Evolutionary conservation across 2,113 vertebrate species (phyloP).

Genomic region (Coreoperca whiteheadi): DNA sequence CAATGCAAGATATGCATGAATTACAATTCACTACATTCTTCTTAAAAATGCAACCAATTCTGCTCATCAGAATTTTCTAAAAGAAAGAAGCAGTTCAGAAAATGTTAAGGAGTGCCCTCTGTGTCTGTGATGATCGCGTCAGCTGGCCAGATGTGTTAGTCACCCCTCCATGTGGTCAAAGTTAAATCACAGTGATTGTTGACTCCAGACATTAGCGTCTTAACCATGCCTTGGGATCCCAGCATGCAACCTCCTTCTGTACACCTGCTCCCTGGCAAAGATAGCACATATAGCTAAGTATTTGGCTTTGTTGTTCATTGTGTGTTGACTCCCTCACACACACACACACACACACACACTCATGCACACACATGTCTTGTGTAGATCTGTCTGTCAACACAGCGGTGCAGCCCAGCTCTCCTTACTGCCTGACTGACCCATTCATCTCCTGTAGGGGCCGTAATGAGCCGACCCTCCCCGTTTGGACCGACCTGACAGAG

Average conservation of each 20-base stretch:
- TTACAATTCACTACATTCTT: neutral
- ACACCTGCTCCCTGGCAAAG: constrained; percentile 74
- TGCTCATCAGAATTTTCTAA: neutral
- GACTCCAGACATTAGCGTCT: constrained; percentile 47
- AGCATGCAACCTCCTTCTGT: constrained; percentile 64
- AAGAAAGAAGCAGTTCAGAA: neutral
- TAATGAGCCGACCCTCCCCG: constrained; percentile 83
- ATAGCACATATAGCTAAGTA: constrained; percentile 54
- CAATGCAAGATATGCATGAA: neutral
- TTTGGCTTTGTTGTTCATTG: constrained; percentile 43
- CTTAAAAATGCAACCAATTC: neutral
- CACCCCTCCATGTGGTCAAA: constrained; percentile 59
- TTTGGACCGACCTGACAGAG: constrained; percentile 84
- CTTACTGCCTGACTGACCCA: constrained; percentile 75
- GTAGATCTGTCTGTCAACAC: constrained; percentile 66
- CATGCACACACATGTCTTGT: constrained; percentile 41
- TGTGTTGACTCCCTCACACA: constrained; percentile 24
- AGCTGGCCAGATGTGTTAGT: constrained; percentile 36
- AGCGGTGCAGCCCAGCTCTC: constrained; percentile 62
- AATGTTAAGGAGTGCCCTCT: neutral
- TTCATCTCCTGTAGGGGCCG: constrained; percentile 81
- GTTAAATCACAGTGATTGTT: constrained; percentile 61
- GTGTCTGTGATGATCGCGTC: constrained; percentile 20
- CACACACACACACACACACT: constrained; percentile 42
- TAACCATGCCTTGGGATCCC: constrained; percentile 51